Conservation (phyloP, 2,113 vertebrate species). For the Anser cygnoides region DNA sequence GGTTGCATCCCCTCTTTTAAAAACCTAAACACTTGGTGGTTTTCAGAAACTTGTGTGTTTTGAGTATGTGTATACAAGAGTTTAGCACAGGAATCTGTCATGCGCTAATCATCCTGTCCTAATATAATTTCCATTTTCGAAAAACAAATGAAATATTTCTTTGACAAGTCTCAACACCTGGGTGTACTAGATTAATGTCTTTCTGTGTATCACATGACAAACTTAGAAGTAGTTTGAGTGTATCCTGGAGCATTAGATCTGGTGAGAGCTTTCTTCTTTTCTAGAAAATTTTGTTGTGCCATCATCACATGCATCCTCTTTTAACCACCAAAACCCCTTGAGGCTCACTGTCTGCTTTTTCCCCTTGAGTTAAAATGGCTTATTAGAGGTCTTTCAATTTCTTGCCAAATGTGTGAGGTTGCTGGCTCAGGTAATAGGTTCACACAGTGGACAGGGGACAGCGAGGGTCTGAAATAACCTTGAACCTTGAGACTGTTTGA, state of each 20-base stretch:
- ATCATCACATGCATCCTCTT: background rate
- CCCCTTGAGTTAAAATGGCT: background rate
- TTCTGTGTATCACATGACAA: background rate
- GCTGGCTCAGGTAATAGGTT: background rate
- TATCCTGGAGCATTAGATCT: background rate
- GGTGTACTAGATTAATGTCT: background rate
- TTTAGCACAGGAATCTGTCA: background rate
- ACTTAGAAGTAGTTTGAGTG: background rate
- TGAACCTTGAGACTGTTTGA: background rate
- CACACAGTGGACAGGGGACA: background rate
- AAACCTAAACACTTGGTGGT: rapidly evolving
- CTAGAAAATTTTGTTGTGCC: background rate
- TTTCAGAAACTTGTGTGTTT: background rate
- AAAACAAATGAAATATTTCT: background rate
- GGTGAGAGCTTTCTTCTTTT: background rate
- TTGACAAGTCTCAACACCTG: background rate
- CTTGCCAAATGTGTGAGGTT: background rate
- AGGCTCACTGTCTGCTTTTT: background rate
- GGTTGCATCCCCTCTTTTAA: background rate
- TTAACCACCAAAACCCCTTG: background rate
- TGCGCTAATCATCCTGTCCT: background rate
- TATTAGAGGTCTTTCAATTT: background rate
- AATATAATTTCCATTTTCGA: background rate
- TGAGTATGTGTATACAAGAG: background rate
- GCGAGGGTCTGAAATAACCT: background rate